A percentile compares a stretch with the other conserved stretches of the same genome.
These are phyloP conservation scores for Chesias legatella DNA, from an alignment of 2,888 invertebrate genomes.

Conservation along the genomic window DNA sequence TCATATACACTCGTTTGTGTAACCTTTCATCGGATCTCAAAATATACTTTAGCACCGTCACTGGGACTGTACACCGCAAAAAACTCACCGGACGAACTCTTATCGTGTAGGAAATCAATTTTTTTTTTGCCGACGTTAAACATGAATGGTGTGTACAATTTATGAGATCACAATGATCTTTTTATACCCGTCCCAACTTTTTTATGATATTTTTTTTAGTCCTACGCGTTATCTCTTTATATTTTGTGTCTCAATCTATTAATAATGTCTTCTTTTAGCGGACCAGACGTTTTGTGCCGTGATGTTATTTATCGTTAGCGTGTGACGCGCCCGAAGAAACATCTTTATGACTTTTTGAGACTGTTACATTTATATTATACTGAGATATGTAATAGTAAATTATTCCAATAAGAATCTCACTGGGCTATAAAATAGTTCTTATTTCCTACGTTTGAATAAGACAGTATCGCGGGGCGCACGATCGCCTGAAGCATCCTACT, in stretches of 20 bases:
- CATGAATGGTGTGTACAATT: conserved; percentile 78
- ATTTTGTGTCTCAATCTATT: conserved; percentile 79
- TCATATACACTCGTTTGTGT: conserved; percentile 14
- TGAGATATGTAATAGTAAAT: conserved; percentile 5
- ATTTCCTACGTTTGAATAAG: conserved; percentile 45
- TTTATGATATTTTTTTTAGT: conserved; percentile 44
- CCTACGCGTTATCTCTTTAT: conserved; percentile 60
- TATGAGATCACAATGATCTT: conserved; percentile 75
- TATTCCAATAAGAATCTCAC: conserved; percentile 1
- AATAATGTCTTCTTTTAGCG: conserved; percentile 74
- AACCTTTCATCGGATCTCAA: conserved; percentile 33
- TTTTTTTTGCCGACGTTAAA: conserved; percentile 69
- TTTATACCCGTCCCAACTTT: conserved; percentile 65
- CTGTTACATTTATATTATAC: conserved; percentile 2
- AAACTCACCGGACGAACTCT: conserved; percentile 66
- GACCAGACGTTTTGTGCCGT: conserved; percentile 56
- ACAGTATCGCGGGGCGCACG: conserved; percentile 63
- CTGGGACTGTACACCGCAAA: conserved; percentile 45
- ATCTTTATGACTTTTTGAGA: conserved; percentile 35
- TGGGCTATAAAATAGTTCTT: conserved; percentile 20
- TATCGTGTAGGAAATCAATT: conserved; percentile 75
- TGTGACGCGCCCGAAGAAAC: conserved; percentile 43
- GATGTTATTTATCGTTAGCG: conserved; percentile 58
- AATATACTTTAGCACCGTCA: conserved; percentile 42
- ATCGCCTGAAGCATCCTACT: conserved; percentile 53